Evolutionary conservation across 2,113 vertebrate genomes (phyloP).

Genomic region (Nansenia antarctica): DNA sequence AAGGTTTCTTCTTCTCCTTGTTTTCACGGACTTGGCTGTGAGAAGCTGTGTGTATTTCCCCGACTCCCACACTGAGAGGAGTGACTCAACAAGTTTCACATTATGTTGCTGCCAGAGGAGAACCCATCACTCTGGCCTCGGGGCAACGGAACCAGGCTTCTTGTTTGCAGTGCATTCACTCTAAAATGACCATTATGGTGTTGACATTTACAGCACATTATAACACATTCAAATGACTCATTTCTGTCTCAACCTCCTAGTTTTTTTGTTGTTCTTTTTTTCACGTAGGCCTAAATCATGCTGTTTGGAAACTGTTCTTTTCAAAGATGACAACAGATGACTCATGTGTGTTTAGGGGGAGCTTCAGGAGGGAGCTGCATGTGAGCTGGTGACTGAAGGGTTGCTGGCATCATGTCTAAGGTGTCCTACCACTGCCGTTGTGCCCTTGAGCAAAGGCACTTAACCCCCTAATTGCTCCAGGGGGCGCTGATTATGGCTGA

Average conservation of each 20-base stretch:
- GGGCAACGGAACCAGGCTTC: background rate
- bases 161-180: background rate
- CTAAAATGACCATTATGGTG: background rate
- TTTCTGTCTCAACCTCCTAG: background rate
- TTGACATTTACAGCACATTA: constrained; percentile 4
- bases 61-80: background rate
- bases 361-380: too few species aligned
- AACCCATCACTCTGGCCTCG: background rate
- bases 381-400: too few species aligned
- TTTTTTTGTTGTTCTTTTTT: too few species aligned
- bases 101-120: background rate
- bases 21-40: background rate
- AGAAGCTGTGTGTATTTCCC: background rate
- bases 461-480: background rate
- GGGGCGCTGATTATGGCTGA: background rate
- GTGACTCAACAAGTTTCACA: background rate
- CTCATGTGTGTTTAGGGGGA: too few species aligned
- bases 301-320: too few species aligned
- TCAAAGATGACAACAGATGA: too few species aligned
- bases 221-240: background rate
- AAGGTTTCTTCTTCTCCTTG: too few species aligned
- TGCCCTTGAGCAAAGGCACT: background rate
- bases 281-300: too few species aligned
- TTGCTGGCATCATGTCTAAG: too few species aligned
- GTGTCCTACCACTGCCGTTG: too few species aligned